Evolutionary conservation across 1,140 invertebrate species (phyloP).

Genomic region (Drosophila novamexicana): DNA sequence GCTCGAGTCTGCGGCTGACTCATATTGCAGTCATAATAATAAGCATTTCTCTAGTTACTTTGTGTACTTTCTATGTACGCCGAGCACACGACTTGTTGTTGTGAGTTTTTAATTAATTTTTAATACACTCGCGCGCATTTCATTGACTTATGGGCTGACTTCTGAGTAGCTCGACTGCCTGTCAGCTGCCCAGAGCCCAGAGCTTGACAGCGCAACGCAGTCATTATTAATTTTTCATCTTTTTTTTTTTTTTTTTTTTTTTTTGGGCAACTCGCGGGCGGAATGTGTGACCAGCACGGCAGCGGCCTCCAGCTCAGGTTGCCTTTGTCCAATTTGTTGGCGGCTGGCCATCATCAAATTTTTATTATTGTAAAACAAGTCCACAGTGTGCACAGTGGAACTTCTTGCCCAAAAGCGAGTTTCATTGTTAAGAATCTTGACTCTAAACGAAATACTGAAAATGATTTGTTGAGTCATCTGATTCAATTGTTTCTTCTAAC

Average conservation of each 20-base stretch:
- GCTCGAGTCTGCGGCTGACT: slow-evolving; percentile 13
- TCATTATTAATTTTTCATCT: slow-evolving; percentile 56
- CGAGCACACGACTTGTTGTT: slow-evolving; percentile 5
- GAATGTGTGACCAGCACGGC: slow-evolving; percentile 20
- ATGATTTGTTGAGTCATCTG: too few relatives aligned
- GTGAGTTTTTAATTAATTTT: slow-evolving; percentile 73
- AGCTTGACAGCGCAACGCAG: slow-evolving; percentile 6
- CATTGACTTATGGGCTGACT: slow-evolving; percentile 23
- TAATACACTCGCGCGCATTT: slow-evolving; percentile 37
- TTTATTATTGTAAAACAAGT: neutral
- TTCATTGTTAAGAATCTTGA: too few relatives aligned
- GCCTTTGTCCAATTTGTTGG: slow-evolving; percentile 49
- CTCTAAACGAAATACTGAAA: too few relatives aligned
- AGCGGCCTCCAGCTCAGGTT: slow-evolving; percentile 20
- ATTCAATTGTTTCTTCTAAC: too few relatives aligned
- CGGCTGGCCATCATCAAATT: slow-evolving; percentile 53
- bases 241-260: slow-evolving; percentile 26
- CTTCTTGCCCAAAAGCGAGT: too few relatives aligned
- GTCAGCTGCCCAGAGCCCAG: slow-evolving; percentile 4
- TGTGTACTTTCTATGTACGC: slow-evolving; percentile 39
- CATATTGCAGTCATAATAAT: slow-evolving; percentile 62
- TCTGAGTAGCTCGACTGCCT: slow-evolving; percentile 6
- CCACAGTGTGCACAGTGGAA: too few relatives aligned
- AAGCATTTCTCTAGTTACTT: slow-evolving; percentile 72
- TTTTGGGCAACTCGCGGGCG: slow-evolving; percentile 9